Evolutionary conservation across 2,888 invertebrate genomes (phyloP).

Genomic region (Macrophya annulata): DNA sequence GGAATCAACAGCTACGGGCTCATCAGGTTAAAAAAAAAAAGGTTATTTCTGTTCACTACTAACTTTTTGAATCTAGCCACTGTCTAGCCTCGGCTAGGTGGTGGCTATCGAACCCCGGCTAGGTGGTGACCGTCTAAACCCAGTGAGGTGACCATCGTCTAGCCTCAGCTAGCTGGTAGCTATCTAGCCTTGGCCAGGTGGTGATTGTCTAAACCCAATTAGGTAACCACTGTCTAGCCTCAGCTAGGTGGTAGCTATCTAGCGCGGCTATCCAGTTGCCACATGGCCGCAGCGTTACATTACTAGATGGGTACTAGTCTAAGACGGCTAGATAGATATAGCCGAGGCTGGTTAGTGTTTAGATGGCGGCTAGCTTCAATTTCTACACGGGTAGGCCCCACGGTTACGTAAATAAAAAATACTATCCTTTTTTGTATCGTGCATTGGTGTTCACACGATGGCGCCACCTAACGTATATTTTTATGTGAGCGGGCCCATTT

Average conservation of each 20-base stretch:
- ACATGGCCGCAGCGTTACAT: constrained; percentile 21
- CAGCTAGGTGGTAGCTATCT: not conserved
- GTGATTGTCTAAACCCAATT: not conserved
- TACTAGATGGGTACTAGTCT: not conserved
- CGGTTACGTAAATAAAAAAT: too few species aligned
- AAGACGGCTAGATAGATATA: not conserved
- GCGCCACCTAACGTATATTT: too few species aligned
- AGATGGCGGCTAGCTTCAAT: not conserved
- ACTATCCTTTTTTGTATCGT: too few species aligned
- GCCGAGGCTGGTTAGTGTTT: not conserved
- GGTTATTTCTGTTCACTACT: not conserved
- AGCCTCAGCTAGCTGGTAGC: too few species aligned
- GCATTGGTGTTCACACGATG: too few species aligned
- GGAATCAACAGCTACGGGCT: not conserved
- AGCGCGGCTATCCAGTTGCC: constrained; percentile 42
- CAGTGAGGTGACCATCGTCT: too few species aligned
- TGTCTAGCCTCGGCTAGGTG: not conserved
- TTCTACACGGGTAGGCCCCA: constrained; percentile 10
- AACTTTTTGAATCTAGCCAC: not conserved
- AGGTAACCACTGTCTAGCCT: not conserved
- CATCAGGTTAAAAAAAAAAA: not conserved
- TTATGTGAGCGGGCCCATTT: too few species aligned
- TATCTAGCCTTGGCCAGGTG: too few species aligned
- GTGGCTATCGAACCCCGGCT: too few species aligned
- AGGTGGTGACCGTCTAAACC: too few species aligned